phyloP scores from a whole-genome alignment of 2,113 vertebrate genomes.

The Condylura cristata region DNA sequence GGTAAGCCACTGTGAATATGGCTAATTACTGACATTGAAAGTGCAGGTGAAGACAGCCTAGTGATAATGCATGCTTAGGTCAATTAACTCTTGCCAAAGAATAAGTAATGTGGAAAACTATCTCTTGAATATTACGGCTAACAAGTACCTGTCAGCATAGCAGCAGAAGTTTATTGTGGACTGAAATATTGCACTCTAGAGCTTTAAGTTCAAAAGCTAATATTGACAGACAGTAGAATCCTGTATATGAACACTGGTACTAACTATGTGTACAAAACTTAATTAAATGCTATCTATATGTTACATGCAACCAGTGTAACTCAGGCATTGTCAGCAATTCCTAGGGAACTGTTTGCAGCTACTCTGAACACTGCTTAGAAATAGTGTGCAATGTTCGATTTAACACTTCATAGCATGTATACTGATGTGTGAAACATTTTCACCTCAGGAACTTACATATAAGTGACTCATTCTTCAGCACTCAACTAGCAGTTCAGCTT shows the following conservation, averaged over 20 bases:
- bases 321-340: conserved; percentile 8
- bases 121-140: conserved; percentile 81
- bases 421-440: conserved; percentile 49
- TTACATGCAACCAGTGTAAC: conserved; percentile 10
- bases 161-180: conserved; percentile 60
- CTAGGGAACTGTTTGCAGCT: conserved; percentile 36
- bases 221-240: conserved; percentile 39
- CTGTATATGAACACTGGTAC: conserved; percentile 31
- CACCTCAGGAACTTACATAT: conserved; percentile 36
- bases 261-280: conserved; percentile 28
- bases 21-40: conserved; percentile 86
- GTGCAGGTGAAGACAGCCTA: conserved; percentile 85
- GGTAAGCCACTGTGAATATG: conserved; percentile 86
- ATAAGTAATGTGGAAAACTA: conserved; percentile 81
- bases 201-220: conserved; percentile 70
- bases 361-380: conserved; percentile 44
- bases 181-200: conserved; percentile 64
- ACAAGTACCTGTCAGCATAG: conserved; percentile 81
- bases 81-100: conserved; percentile 84
- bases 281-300: not conserved
- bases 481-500: not conserved
- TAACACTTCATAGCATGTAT: conserved; percentile 36
- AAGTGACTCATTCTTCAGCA: conserved; percentile 35
- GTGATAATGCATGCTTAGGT: conserved; percentile 79
- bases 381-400: conserved; percentile 1